Base-by-base conservation (phyloP, 2,113 vertebrate genomes). In the Gopherus evgoodei region DNA sequence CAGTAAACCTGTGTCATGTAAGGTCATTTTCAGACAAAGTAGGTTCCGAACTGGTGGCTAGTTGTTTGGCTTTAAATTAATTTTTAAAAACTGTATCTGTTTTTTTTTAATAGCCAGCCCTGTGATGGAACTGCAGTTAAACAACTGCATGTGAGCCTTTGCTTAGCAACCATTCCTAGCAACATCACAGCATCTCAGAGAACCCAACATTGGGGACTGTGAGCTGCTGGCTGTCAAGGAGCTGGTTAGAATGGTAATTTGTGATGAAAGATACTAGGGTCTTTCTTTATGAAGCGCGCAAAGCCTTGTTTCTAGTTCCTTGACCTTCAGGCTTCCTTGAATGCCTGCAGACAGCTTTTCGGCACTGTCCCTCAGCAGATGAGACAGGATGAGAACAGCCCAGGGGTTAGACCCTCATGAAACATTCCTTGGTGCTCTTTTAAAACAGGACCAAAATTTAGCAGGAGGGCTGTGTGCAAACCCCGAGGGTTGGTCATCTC, bases 151-250 rank as follows among this genome's bases (percentile, higher is more conserved):
- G 38, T 93, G 89, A 94, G 89, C 88, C 93, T 95, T 79, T 93
- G 90, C 97, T 87, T 98, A 97, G 97, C 97, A 97, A 95, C 97
- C 57, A 2, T 44, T 94, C 96, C 89, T 97, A 93, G 96, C 93
- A 96, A 97, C 90, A 14, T 72, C 79, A 50, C 54, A 10, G 25
- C 19, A 47, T 49, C 52, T 62, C 83, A 6, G 87, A 50, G 4
- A 84, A 16, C 69, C 89, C 13, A 0, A 52, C 16, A 25, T 1
- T 38, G 56, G 79, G 49, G 90, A 12, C 9, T 2, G 76, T 2
- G 76, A 69, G 80, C 87, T 2, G 44, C 25, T 10, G 91, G 62
- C 89, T 44, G 50, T 7, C 56, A 35, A 78, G 12, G 90, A 52
- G 83, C 91, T 95, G 93, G 27, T 1, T 53, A n/a, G 89, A 95